Conservation (phyloP, 1,140 invertebrate genomes). For the Drosophila suzukii region DNA sequence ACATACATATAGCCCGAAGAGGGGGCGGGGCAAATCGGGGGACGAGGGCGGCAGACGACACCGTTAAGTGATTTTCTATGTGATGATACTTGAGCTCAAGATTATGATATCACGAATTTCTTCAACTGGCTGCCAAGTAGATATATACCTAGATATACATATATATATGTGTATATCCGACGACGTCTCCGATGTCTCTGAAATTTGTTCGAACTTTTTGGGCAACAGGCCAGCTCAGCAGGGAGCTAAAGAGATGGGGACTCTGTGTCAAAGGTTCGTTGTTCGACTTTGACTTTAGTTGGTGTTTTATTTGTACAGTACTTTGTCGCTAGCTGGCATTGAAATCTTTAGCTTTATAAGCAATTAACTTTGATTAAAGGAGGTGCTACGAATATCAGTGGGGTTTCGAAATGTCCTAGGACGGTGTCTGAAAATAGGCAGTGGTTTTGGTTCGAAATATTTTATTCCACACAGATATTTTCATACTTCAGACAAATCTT, state of each 20-base stretch:
- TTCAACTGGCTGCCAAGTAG: conserved; percentile 47
- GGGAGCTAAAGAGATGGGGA: neutral
- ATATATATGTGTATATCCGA: neutral
- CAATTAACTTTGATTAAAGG: too few relatives aligned
- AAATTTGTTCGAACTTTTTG: conserved; percentile 61
- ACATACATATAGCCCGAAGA: neutral
- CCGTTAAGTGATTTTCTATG: conserved; percentile 83
- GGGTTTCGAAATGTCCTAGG: too few relatives aligned
- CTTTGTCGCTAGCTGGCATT: neutral
- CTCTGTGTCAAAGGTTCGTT: conserved; percentile 39
- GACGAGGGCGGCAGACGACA: conserved; percentile 41
- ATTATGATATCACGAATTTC: conserved; percentile 81
- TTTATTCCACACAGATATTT: too few relatives aligned
- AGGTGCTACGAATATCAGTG: too few relatives aligned
- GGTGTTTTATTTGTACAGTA: conserved; percentile 16
- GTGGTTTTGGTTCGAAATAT: too few relatives aligned
- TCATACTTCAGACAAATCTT: too few relatives aligned
- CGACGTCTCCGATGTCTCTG: conserved; percentile 59
- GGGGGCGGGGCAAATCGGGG: conserved; percentile 1
- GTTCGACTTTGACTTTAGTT: conserved; percentile 37
- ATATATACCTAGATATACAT: neutral
- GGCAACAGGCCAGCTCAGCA: conserved; percentile 58
- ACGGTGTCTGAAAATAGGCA: too few relatives aligned
- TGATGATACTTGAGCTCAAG: conserved; percentile 81
- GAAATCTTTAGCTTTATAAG: neutral